Evolutionary conservation across 1,140 invertebrate species (phyloP).

Genomic region (Vanessa atalanta): DNA sequence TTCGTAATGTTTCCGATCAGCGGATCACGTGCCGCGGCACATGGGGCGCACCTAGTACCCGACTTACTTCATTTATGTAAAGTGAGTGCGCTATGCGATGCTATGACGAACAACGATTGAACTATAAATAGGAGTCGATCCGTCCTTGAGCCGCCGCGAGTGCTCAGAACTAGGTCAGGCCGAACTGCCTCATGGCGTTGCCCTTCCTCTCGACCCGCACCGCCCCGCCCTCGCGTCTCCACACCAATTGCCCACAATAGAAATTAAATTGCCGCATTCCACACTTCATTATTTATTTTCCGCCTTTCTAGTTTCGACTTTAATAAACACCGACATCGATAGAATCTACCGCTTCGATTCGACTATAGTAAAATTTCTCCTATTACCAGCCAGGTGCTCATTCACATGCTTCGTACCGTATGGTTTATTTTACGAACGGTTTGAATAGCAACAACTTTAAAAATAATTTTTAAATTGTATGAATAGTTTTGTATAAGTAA

Average conservation of each 20-base stretch:
- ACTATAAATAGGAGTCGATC: slow-evolving; percentile 78
- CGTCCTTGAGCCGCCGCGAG: slow-evolving; percentile 75
- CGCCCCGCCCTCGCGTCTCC: slow-evolving; percentile 36
- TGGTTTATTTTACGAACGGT: slow-evolving; percentile 22
- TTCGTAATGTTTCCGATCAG: slow-evolving; percentile 42
- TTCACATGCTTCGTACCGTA: slow-evolving; percentile 32
- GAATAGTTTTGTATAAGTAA: slow-evolving; percentile 48
- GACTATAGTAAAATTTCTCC: slow-evolving; percentile 30
- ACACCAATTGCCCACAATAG: slow-evolving; percentile 41
- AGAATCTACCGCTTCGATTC: slow-evolving; percentile 16
- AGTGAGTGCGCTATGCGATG: slow-evolving; percentile 65
- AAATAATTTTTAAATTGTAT: slow-evolving; percentile 47
- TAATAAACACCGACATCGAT: slow-evolving; percentile 24
- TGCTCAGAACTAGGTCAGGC: slow-evolving; percentile 74
- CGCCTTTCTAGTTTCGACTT: slow-evolving; percentile 45
- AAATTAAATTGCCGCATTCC: slow-evolving; percentile 50
- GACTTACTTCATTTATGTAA: slow-evolving; percentile 74
- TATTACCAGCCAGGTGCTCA: slow-evolving; percentile 48
- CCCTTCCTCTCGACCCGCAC: slow-evolving; percentile 43
- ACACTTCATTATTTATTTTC: slow-evolving; percentile 47
- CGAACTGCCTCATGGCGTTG: slow-evolving; percentile 59
- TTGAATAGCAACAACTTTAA: slow-evolving; percentile 42
- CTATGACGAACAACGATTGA: slow-evolving; percentile 72
- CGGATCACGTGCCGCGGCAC: slow-evolving; percentile 54
- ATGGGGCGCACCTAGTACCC: slow-evolving; percentile 52